Base-by-base conservation (phyloP, 2,888 invertebrate species). In the Drosophila kuntzei region DNA sequence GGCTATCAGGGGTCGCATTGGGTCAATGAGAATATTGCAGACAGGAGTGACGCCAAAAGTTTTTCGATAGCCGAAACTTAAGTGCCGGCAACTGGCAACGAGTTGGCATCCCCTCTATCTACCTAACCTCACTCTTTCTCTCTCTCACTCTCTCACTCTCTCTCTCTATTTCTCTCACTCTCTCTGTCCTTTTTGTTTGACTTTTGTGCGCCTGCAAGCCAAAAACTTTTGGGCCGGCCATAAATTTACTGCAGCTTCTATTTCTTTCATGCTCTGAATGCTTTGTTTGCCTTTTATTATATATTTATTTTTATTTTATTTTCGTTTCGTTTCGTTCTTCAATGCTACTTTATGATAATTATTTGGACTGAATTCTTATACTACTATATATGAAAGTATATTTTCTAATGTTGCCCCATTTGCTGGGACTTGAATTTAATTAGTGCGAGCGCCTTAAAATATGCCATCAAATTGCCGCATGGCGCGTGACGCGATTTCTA, bases 1-100 rank as follows among this genome's bases (percentile, higher is more conserved):
- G 49, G 36, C 60, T 62, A 75, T 72, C 62, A 11, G 27, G 62
- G 62, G 41, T 22, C 69, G 25, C 78, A 63, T 46, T 68, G 75
- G 75, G 78, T 75, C 75, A 75, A 75, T 53, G 73, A 71, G 79
- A 61, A 22, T 54, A 59, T 41, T 79, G 76, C 74, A 76, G 77
- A 67, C 77, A 64, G 66, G 60, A 63, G 58, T 66, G 76, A 71
- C 78, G 81, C 78, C 74, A 80, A 79, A 79, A 79, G 63, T 79
- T 79, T 79, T 64, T 63, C 79, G 79, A 79, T 79, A 79, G 79
- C 64, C 65, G 46, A 74, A 80, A 80, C 77, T 76, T 78, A 78
- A 78, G 72, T 79, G 72, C 76, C 79, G 64, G 62, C 67, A 59
- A 67, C 71, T 32, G 59, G 62, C 74, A 79, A 76, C 65, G n/a